Evolutionary conservation across 2,888 invertebrate genomes (phyloP).

Genomic region (Craniophora ligustri): DNA sequence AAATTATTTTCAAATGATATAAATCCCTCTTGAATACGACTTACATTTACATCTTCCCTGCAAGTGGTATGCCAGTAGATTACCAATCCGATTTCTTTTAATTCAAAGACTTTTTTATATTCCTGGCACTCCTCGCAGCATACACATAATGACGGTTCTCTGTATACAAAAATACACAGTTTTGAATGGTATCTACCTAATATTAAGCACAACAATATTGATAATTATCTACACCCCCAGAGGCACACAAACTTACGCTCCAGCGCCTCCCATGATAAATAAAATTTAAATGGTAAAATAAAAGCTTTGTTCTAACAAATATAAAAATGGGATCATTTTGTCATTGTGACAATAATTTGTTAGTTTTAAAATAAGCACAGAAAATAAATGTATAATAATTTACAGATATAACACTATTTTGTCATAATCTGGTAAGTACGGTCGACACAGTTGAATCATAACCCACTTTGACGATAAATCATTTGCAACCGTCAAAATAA

Average conservation of each 20-base stretch:
- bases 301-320: conserved; percentile 26
- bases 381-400: too few species aligned
- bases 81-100: conserved; percentile 61
- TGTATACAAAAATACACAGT: conserved; percentile 7
- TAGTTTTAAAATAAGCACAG: too few species aligned
- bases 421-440: too few species aligned
- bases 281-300: conserved; percentile 10
- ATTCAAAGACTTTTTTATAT: conserved; percentile 59
- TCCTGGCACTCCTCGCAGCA: conserved; percentile 22
- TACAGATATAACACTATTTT: too few species aligned
- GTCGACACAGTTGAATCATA: too few species aligned
- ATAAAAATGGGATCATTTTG: conserved; percentile 14
- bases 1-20: too few species aligned
- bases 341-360: conserved; percentile 32
- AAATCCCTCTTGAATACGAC: too few species aligned
- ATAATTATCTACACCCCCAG: too few species aligned
- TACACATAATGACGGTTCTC: conserved; percentile 28
- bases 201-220: background rate
- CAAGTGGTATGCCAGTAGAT: conserved; percentile 58
- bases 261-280: conserved; percentile 7
- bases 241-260: too few species aligned
- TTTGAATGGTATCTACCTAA: background rate
- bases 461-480: too few species aligned
- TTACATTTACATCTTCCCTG: conserved; percentile 51
- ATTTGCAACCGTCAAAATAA: too few species aligned